phyloP scores from a whole-genome alignment of 2,797 vertebrate species.

The Orientallactaga sibirica region DNA sequence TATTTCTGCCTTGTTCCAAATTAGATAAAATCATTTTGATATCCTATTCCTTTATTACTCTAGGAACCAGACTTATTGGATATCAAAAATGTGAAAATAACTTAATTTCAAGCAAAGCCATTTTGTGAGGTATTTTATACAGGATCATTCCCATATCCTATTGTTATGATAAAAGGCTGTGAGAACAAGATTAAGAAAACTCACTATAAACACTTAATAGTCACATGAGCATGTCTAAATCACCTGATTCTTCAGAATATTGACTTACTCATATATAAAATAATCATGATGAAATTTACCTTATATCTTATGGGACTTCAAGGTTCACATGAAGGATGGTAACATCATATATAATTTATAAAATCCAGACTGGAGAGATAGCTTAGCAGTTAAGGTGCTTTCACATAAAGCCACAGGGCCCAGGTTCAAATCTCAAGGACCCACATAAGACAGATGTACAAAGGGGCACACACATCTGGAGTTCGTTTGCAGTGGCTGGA shows the following conservation, averaged over 20 bases:
- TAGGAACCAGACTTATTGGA: neutral
- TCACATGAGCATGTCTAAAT: neutral
- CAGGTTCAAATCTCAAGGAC: too few species aligned
- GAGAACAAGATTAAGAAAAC: neutral
- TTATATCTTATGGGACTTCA: neutral
- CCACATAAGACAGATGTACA: too few species aligned
- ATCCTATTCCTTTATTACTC: neutral
- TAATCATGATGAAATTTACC: neutral
- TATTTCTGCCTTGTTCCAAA: slow-evolving; percentile 11
- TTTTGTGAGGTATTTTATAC: neutral
- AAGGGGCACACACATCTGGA: too few species aligned
- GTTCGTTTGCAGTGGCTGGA: too few species aligned
- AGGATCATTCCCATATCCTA: neutral
- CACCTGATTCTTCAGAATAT: neutral
- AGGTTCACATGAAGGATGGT: slow-evolving; percentile 16
- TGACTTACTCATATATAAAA: slow-evolving; percentile 32
- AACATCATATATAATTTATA: neutral
- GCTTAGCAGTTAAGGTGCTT: too few species aligned
- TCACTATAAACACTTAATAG: neutral
- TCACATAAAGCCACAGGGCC: too few species aligned
- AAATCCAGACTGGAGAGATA: neutral
- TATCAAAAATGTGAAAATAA: slow-evolving; percentile 41
- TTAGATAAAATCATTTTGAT: slow-evolving; percentile 39
- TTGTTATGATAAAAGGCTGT: neutral
- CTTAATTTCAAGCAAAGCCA: neutral